Conservation (phyloP, 2,888 invertebrate species). For the Falcaria lacertinaria region DNA sequence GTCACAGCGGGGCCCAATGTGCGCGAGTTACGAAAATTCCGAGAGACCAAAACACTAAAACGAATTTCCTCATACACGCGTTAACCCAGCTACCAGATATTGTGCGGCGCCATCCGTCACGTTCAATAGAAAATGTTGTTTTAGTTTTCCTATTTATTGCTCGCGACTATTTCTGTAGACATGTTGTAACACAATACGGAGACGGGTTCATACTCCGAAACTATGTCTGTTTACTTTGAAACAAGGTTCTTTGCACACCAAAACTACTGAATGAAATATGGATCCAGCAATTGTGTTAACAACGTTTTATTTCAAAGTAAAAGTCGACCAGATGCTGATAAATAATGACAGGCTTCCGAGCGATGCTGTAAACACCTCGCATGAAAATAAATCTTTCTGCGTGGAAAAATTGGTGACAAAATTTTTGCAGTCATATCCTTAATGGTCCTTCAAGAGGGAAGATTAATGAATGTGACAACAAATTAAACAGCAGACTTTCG, state of each 20-base stretch:
- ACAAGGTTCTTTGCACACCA: not conserved
- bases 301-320: conserved; percentile 14
- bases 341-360: conserved; percentile 24
- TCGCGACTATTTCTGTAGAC: conserved; percentile 32
- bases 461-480: conserved; percentile 23
- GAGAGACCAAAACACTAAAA: conserved; percentile 46
- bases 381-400: conserved; percentile 35
- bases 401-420: conserved; percentile 34
- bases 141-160: conserved; percentile 36
- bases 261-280: not conserved
- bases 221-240: not conserved
- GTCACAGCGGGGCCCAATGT: conserved; percentile 29
- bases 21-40: conserved; percentile 39
- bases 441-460: conserved; percentile 20
- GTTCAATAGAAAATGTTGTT: conserved; percentile 31
- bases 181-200: conserved; percentile 27
- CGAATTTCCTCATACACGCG: conserved; percentile 50
- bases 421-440: conserved; percentile 18
- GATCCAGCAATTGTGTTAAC: conserved; percentile 5
- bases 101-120: conserved; percentile 24
- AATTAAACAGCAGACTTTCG: conserved; percentile 22
- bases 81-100: conserved; percentile 47
- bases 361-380: conserved; percentile 27
- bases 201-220: conserved; percentile 8
- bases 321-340: conserved; percentile 30